phyloP scores from a whole-genome alignment of 2,888 invertebrate genomes.

The Graphium colonna region DNA sequence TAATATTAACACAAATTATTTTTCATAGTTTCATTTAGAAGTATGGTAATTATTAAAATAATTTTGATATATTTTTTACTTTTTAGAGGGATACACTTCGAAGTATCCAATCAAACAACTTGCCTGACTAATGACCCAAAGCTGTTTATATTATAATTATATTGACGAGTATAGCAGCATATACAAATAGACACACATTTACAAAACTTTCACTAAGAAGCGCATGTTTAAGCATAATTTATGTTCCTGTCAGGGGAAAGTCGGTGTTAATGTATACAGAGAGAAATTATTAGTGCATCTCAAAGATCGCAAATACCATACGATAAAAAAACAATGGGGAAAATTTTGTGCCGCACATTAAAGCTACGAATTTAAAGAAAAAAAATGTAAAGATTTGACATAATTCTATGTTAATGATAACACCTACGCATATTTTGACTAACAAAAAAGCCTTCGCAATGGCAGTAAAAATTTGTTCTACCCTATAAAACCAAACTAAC shows the following conservation, averaged over 20 bases:
- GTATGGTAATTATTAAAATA: too few relatives aligned
- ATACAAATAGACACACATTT: slow-evolving; percentile 3
- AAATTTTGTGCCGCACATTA: too few relatives aligned
- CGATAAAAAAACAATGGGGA: too few relatives aligned
- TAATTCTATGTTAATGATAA: slow-evolving; percentile 21
- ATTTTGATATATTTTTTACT: too few relatives aligned
- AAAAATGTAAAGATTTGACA: neutral
- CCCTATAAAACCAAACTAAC: slow-evolving; percentile 14
- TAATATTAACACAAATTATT: too few relatives aligned
- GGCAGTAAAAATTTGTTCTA: neutral
- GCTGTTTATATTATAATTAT: slow-evolving; percentile 1
- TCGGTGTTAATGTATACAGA: slow-evolving; percentile 30
- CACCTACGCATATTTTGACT: slow-evolving; percentile 44
- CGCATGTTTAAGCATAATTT: slow-evolving; percentile 32
- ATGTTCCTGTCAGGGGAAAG: slow-evolving; percentile 34
- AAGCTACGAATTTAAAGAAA: neutral
- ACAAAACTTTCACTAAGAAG: slow-evolving; percentile 33
- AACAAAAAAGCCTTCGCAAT: slow-evolving; percentile 35
- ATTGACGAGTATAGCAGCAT: neutral
- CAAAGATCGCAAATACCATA: slow-evolving; percentile 28
- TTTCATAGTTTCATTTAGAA: too few relatives aligned
- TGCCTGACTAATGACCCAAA: neutral
- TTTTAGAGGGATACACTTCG: too few relatives aligned
- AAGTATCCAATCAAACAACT: neutral
- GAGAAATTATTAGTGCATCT: slow-evolving; percentile 60